phyloP scores from a whole-genome alignment of 2,113 vertebrate species.

The Hyla sarda region DNA sequence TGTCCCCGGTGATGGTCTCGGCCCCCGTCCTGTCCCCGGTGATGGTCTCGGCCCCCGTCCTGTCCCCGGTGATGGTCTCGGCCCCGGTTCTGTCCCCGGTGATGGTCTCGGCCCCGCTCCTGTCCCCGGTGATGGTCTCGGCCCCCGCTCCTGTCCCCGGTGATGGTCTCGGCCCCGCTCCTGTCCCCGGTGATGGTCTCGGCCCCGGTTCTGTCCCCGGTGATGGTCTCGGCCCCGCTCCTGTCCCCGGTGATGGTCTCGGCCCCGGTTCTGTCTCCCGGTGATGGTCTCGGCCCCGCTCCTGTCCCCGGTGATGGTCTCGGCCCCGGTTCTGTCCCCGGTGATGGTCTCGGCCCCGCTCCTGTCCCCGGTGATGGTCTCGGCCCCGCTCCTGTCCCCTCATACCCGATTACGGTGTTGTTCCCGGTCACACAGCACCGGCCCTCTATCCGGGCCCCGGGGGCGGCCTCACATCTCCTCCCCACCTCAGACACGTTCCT shows the following conservation, averaged over 20 bases:
- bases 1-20: background rate
- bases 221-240: too few species aligned
- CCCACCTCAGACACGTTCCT: background rate
- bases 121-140: background rate
- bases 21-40: background rate
- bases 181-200: background rate
- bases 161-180: too few species aligned
- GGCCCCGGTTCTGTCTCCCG: too few species aligned
- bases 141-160: too few species aligned
- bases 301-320: background rate
- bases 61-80: too few species aligned
- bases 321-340: background rate
- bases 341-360: background rate
- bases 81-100: background rate
- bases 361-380: too few species aligned
- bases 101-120: background rate
- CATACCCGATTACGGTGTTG: slow-evolving; percentile 8
- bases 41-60: background rate
- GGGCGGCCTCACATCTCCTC: background rate
- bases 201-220: too few species aligned
- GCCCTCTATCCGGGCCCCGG: background rate
- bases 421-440: slow-evolving; percentile 33
- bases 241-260: background rate
- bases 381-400: background rate
- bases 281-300: too few species aligned